phyloP scores from a whole-genome alignment of 2,113 vertebrate genomes.

The Callocephalon fimbriatum region DNA sequence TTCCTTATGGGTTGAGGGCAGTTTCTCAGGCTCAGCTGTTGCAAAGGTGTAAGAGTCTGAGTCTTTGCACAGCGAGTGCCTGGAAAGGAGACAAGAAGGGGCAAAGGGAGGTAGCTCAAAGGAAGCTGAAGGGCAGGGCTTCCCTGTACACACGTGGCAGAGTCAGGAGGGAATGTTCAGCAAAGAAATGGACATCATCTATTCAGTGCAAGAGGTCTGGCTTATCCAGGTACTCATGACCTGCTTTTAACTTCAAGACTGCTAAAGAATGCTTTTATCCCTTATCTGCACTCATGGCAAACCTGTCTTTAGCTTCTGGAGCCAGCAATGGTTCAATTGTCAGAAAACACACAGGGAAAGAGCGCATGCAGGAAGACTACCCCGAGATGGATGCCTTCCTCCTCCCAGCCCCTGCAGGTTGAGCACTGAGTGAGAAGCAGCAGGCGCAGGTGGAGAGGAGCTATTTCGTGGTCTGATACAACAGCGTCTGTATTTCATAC shows the following conservation, averaged over 20 bases:
- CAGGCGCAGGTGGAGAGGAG: accelerated
- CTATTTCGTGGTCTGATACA: neutral
- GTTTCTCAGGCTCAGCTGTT: neutral
- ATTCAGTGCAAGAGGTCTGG: neutral
- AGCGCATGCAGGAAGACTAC: neutral
- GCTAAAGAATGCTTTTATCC: neutral
- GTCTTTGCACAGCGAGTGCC: neutral
- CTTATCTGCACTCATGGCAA: neutral
- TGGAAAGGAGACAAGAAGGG: neutral
- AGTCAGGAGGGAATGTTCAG: neutral
- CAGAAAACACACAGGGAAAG: neutral
- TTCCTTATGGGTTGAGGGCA: neutral
- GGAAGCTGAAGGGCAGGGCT: neutral
- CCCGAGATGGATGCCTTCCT: accelerated
- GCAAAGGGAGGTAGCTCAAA: neutral
- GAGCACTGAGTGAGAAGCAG: accelerated
- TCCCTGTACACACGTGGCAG: accelerated
- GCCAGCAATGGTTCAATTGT: neutral
- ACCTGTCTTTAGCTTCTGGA: neutral
- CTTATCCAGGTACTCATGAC: neutral
- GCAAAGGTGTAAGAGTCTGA: neutral
- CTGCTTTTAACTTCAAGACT: neutral
- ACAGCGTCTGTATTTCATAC: neutral
- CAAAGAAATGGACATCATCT: neutral
- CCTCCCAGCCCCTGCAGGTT: neutral